Percentiles rank a stretch among this genome's conserved stretches.
Evolutionary conservation across 2,888 invertebrate genomes (phyloP).

Genomic region (Drosophila lutescens): DNA sequence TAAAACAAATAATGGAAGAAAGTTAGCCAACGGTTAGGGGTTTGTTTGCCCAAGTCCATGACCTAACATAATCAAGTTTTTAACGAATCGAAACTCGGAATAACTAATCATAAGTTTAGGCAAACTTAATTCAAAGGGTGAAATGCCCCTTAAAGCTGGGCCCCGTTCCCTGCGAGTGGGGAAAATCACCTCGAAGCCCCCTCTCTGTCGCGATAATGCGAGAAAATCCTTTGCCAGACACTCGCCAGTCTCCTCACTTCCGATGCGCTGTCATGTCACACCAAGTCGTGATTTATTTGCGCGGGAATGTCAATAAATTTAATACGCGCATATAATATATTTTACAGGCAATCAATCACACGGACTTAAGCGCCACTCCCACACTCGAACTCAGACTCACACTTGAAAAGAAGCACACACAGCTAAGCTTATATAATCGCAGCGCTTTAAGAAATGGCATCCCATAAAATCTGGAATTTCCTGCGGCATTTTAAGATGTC

Average conservation of each 20-base stretch:
- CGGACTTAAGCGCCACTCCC: conserved; percentile 34
- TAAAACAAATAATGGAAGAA: conserved; percentile 58
- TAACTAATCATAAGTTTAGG: conserved; percentile 43
- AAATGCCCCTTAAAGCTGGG: conserved; percentile 14
- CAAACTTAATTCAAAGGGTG: conserved; percentile 27
- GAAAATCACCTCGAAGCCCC: background rate
- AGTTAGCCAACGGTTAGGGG: conserved; percentile 54
- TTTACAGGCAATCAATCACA: conserved; percentile 57
- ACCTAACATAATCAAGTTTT: conserved; percentile 42
- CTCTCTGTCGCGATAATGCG: conserved; percentile 31
- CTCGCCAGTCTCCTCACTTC: conserved; percentile 19
- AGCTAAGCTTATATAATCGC: conserved; percentile 40
- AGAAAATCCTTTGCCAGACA: conserved; percentile 42
- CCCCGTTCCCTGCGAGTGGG: background rate
- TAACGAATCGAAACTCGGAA: conserved; percentile 26
- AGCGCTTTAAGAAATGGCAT: conserved; percentile 25
- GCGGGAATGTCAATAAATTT: conserved; percentile 49
- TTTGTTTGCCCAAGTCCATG: conserved; percentile 37
- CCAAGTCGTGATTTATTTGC: conserved; percentile 56
- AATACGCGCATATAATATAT: conserved; percentile 45
- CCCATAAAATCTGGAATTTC: background rate
- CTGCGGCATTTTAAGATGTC: conserved; percentile 2
- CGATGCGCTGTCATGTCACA: conserved; percentile 33
- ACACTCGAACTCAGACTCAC: conserved; percentile 11
- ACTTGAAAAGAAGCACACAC: conserved; percentile 19